Conservation (phyloP, 2,113 vertebrate genomes). For the Sapayoa aenigma region DNA sequence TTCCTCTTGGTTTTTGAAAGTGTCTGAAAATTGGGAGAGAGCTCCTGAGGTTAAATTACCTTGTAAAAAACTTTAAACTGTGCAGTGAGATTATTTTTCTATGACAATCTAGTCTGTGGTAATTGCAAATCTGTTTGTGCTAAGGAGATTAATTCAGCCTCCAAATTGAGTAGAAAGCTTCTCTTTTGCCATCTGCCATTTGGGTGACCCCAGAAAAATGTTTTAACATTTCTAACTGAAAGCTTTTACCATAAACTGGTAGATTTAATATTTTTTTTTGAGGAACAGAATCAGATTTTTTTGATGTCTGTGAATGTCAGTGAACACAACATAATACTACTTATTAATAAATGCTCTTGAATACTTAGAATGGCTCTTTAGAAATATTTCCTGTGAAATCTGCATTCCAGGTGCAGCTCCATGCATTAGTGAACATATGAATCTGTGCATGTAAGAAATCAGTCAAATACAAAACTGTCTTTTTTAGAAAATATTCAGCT, state of each 20-base stretch:
- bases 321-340: not conserved
- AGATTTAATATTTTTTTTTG: not conserved
- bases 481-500: not conserved
- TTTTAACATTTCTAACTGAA: not conserved
- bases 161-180: conserved; percentile 1
- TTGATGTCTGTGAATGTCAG: not conserved
- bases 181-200: conserved; percentile 11
- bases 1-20: not conserved
- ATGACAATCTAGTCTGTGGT: not conserved
- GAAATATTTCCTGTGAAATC: not conserved
- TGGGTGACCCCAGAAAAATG: conserved; percentile 3
- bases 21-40: not conserved
- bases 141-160: conserved; percentile 23
- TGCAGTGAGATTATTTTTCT: not conserved
- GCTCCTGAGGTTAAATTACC: not conserved
- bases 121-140: not conserved
- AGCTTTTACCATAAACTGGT: not conserved
- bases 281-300: not conserved
- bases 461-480: not conserved
- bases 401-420: not conserved
- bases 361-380: not conserved
- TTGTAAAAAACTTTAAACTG: not conserved
- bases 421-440: not conserved
- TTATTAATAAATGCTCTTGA: not conserved
- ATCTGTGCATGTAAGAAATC: not conserved